Base-by-base conservation (phyloP, 2,113 vertebrate species). In the Poeciliopsis retropinna region DNA sequence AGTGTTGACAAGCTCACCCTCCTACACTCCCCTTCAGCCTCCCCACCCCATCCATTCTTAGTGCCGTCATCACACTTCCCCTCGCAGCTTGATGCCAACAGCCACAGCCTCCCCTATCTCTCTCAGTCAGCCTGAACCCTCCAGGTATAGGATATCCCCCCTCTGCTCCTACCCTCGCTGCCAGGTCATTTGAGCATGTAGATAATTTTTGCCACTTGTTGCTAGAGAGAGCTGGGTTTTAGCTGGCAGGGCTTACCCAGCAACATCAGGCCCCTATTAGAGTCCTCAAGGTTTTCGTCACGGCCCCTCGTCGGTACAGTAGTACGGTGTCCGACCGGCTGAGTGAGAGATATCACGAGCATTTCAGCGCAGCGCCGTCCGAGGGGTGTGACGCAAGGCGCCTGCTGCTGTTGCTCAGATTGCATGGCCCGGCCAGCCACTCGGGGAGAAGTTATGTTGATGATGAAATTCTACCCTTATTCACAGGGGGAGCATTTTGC, bases 151-250 rank as follows among this genome's bases (percentile, higher is more conserved):
- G 62, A 81, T 93, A 89, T 88, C 93, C 81, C 78, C 76, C 79
- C 9, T 85, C 81, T 30, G 60, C 41, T 22, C 19, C 15, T 17
- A 64, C n/a, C 61, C 67, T 19, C 62, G 19, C 51, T 67, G 57
- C 74, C 74, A 74, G 81, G 89, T 91, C 90, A 94, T 88, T 84
- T 89, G 94, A 94, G 86, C 67, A 14, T 32, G 73, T 72, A 71
- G 83, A 85, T 91, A 70, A 86, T 89, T 94, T 93, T 90, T 92
- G 91, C 87, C 88, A 66, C 88, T 88, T 94, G 94, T 95, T 95
- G 93, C 94, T 94, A 73, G 91, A 93, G 92, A 92, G 93, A 94
- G 89, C 66, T 66, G 75, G 79, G 83, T 88, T 92, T 93, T 93
- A 13, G 27, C 72, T 71, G 83, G 61, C 74, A 75, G 83, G 54